Conservation (phyloP, 35 echinoderm and acorn worm genomes). For the Apostichopus californicus region DNA sequence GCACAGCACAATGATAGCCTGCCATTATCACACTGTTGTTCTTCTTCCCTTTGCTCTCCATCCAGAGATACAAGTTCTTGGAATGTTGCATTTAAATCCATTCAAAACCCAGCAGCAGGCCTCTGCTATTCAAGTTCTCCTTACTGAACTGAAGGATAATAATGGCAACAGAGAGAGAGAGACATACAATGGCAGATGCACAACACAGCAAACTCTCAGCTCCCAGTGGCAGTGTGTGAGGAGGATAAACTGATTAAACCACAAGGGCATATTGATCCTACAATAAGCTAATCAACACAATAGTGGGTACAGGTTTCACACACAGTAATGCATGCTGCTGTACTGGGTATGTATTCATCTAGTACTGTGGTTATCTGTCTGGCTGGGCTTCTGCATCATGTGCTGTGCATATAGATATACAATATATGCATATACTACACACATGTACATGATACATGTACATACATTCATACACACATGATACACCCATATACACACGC, state of each 20-base stretch:
- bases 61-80: neutral
- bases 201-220: neutral
- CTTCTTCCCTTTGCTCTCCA: neutral
- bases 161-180: neutral
- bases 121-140: neutral
- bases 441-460: no score
- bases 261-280: neutral
- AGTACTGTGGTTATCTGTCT: no score
- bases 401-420: no score
- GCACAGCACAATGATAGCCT: no score
- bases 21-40: no score
- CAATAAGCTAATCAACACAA: conserved; percentile 4
- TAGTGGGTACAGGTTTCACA: neutral
- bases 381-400: no score
- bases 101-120: neutral
- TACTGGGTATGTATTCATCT: no score
- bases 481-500: no score
- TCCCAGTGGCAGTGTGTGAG: neutral
- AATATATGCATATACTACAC: no score
- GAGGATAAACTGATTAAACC: neutral
- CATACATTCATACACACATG: no score
- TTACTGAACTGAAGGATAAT: neutral
- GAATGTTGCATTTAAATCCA: neutral
- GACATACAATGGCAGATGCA: neutral
- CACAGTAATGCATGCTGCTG: no score